phyloP scores from a whole-genome alignment of 2,888 invertebrate genomes.

The Serrognathus titanus region DNA sequence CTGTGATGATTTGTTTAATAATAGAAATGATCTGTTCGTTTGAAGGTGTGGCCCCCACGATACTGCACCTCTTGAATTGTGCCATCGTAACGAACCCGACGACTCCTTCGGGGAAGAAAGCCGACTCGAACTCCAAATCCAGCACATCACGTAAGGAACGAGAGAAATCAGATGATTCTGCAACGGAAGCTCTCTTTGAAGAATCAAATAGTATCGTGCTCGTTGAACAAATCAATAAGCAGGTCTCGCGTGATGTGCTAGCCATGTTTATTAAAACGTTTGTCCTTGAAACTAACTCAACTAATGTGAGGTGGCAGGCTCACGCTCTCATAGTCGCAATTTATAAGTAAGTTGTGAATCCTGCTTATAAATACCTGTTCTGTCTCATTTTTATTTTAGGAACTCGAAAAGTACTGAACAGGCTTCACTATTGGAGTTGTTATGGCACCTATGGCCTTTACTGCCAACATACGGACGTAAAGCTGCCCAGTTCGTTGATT shows the following conservation, averaged over 20 bases:
- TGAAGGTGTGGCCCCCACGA: constrained; percentile 77
- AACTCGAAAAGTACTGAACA: constrained; percentile 77
- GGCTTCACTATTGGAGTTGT: constrained; percentile 71
- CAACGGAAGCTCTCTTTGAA: constrained; percentile 61
- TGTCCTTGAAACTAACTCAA: constrained; percentile 88
- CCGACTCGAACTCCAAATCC: constrained; percentile 20
- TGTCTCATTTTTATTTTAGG: constrained; percentile 42
- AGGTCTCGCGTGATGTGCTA: constrained; percentile 61
- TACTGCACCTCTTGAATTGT: constrained; percentile 84
- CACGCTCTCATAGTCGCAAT: constrained; percentile 82
- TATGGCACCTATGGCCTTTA: constrained; percentile 91
- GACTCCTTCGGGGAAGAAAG: constrained; percentile 28
- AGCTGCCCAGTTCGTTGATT: constrained; percentile 94
- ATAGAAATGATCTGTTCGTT: background rate
- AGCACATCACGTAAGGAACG: constrained; percentile 53
- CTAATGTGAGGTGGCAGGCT: constrained; percentile 92
- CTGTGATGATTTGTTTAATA: background rate
- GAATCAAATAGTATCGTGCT: constrained; percentile 64
- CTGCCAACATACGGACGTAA: constrained; percentile 88
- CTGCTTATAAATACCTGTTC: background rate
- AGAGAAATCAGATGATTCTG: constrained; percentile 65
- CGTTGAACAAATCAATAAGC: constrained; percentile 68
- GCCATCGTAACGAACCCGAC: constrained; percentile 68
- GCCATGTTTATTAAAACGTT: constrained; percentile 83
- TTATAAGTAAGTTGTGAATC: constrained; percentile 63